Conservation (phyloP, 2,797 vertebrate genomes). For the Darevskia mixta region DNA sequence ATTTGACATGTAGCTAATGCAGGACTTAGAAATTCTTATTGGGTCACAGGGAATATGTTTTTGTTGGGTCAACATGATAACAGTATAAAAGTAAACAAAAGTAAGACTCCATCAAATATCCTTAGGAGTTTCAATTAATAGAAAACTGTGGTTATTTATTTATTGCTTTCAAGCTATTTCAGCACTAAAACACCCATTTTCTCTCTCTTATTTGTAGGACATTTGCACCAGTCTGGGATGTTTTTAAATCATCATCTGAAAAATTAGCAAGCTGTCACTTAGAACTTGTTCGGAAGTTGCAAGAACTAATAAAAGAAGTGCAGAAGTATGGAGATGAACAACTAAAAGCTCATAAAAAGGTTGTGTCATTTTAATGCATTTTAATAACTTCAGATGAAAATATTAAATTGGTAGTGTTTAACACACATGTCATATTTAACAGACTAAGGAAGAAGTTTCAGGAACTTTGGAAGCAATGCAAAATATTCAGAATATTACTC, state of each 20-base stretch:
- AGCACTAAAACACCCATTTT: not conserved
- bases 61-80: not conserved
- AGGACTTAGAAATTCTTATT: not conserved
- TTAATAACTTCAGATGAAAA: constrained; percentile 10
- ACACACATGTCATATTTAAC: constrained; percentile 62
- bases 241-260: constrained; percentile 96
- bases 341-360: constrained; percentile 97
- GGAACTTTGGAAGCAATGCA: constrained; percentile 96
- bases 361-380: constrained; percentile 61
- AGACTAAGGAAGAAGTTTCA: constrained; percentile 98
- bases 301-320: constrained; percentile 97
- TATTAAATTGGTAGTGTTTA: constrained; percentile 30
- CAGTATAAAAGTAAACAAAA: constrained; percentile 12
- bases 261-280: constrained; percentile 94
- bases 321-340: constrained; percentile 98
- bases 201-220: constrained; percentile 79
- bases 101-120: not conserved
- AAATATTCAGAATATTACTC: constrained; percentile 93
- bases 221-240: constrained; percentile 95
- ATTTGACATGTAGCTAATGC: not conserved
- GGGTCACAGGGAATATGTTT: not conserved
- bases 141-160: not conserved
- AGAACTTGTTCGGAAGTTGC: constrained; percentile 93
- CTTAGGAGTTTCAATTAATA: not conserved
- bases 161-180: not conserved